Conservation (phyloP, 2,113 vertebrate genomes). For the Mesoclemmys tuberculata region DNA sequence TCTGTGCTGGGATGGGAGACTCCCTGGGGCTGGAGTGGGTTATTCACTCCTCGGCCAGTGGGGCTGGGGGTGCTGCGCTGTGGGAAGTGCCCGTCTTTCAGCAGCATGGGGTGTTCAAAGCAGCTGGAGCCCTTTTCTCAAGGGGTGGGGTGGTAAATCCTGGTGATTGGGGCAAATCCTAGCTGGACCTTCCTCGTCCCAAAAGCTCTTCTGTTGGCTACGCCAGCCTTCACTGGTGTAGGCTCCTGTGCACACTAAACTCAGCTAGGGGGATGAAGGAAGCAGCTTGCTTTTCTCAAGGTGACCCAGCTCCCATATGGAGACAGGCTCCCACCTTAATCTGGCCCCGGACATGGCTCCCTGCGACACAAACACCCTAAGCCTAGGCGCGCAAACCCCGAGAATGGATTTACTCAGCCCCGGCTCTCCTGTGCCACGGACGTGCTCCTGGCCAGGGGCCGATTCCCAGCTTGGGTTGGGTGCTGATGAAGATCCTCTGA, state of each 20-base stretch:
- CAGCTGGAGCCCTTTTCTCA: not conserved
- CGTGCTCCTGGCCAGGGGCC: too few species aligned
- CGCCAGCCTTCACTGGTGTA: too few species aligned
- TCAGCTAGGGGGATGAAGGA: not conserved
- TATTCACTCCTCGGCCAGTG: not conserved
- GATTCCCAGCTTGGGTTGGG: too few species aligned
- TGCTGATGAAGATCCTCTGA: too few species aligned
- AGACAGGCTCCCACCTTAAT: not conserved
- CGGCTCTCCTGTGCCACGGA: too few species aligned
- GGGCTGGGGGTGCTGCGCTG: not conserved
- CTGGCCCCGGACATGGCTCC: not conserved
- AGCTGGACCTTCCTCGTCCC: not conserved
- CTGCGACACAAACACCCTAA: not conserved
- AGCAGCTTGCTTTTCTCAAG: not conserved
- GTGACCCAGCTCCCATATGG: not conserved
- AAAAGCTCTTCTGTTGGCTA: not conserved
- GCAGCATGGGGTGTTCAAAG: not conserved
- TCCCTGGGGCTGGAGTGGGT: not conserved
- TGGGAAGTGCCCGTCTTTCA: not conserved
- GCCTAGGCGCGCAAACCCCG: too few species aligned
- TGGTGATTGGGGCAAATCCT: not conserved
- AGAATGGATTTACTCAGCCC: too few species aligned
- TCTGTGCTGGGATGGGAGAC: not conserved
- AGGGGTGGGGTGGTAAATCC: not conserved
- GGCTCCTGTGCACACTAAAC: not conserved